phyloP scores from a whole-genome alignment of 1,140 invertebrate genomes.

The Eupeodes corollae region DNA sequence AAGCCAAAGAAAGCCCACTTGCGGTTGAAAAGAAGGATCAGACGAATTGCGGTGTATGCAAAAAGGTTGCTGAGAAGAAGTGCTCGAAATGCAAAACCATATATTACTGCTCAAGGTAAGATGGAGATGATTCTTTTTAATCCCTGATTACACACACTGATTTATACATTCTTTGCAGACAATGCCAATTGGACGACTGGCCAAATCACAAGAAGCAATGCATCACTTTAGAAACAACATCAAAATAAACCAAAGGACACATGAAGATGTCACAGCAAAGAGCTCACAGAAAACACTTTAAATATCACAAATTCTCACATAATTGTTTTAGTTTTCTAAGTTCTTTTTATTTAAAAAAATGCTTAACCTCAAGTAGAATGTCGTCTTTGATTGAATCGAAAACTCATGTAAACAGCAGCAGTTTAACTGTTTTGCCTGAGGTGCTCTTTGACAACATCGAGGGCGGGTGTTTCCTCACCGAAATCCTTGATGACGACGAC shows the following conservation, averaged over 20 bases:
- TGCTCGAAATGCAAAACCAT: slow-evolving; percentile 40
- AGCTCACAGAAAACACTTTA: neutral
- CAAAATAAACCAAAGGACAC: too few species aligned
- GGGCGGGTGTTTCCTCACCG: slow-evolving; percentile 87
- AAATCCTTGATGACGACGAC: slow-evolving; percentile 98
- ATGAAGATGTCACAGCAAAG: neutral
- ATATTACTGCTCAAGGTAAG: slow-evolving; percentile 41
- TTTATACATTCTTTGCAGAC: slow-evolving; percentile 21
- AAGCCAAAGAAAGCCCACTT: slow-evolving; percentile 5
- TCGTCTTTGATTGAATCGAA: neutral
- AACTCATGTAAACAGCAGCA: neutral
- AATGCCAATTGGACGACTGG: slow-evolving; percentile 43
- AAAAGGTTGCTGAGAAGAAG: slow-evolving; percentile 37
- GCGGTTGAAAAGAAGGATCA: slow-evolving; percentile 5
- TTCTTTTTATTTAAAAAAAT: neutral
- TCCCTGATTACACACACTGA: neutral
- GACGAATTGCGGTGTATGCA: slow-evolving; percentile 35
- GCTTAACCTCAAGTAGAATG: slow-evolving; percentile 7
- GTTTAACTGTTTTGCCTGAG: slow-evolving; percentile 51
- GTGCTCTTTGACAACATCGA: slow-evolving; percentile 87
- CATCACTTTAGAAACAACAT: neutral
- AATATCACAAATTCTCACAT: slow-evolving; percentile 1
- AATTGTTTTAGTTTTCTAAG: slow-evolving; percentile 15
- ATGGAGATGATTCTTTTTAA: neutral
- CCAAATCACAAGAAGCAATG: slow-evolving; percentile 37